phyloP scores from a whole-genome alignment of 2,888 invertebrate genomes.

The Conistra vaccinii region DNA sequence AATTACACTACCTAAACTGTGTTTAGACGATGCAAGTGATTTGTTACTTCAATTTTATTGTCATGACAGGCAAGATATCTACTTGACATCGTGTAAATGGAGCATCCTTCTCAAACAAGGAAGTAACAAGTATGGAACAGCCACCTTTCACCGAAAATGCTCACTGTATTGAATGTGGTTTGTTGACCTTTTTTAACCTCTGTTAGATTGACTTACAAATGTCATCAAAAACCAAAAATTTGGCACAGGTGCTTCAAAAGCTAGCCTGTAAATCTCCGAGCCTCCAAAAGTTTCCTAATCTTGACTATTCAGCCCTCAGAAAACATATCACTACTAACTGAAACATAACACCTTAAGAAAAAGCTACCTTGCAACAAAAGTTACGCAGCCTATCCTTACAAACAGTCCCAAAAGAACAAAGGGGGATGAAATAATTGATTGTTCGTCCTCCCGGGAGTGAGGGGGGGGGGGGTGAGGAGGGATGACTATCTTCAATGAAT shows the following conservation, averaged over 20 bases:
- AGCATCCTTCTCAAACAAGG: neutral
- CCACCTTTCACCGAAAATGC: neutral
- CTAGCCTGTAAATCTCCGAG: neutral
- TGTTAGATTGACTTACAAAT: neutral
- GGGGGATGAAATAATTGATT: constrained; percentile 70
- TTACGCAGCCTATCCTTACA: constrained; percentile 26
- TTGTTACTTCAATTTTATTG: too few species aligned
- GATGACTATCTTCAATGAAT: constrained; percentile 84
- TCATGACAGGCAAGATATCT: too few species aligned
- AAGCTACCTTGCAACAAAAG: constrained; percentile 26
- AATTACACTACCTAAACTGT: too few species aligned
- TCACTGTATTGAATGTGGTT: neutral
- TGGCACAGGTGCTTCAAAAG: neutral
- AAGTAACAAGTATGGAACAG: neutral
- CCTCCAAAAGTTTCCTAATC: neutral
- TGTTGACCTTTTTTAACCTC: neutral
- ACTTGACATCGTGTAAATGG: too few species aligned
- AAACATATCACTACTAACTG: neutral
- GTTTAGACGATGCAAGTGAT: too few species aligned
- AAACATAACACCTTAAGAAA: constrained; percentile 24
- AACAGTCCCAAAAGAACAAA: constrained; percentile 62
- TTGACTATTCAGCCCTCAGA: neutral
- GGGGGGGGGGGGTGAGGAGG: constrained; percentile 60
- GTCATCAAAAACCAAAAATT: neutral
- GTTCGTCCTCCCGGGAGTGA: constrained; percentile 60